phyloP scores from a whole-genome alignment of 2,797 vertebrate species.

The Leuciscus waleckii region DNA sequence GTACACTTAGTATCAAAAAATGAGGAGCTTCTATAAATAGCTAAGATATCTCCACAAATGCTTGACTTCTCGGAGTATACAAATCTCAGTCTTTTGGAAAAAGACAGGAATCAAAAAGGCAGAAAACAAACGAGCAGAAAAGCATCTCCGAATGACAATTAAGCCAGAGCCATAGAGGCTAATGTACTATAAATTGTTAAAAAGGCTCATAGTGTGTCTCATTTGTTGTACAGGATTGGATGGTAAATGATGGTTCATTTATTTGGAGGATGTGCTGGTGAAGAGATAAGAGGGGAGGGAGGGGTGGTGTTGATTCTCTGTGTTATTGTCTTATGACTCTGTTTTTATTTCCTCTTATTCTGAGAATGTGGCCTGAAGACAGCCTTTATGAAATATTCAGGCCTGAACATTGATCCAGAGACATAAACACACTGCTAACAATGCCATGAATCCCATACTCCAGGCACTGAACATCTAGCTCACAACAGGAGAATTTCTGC shows the following conservation, averaged over 20 bases:
- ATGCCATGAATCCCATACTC: slow-evolving; percentile 45
- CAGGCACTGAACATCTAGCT: slow-evolving; percentile 42
- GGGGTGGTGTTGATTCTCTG: slow-evolving; percentile 20
- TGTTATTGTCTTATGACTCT: slow-evolving; percentile 11
- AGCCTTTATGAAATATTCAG: slow-evolving; percentile 63
- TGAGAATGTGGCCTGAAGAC: slow-evolving; percentile 34
- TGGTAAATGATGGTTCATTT: slow-evolving; percentile 47
- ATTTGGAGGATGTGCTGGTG: slow-evolving; percentile 33
- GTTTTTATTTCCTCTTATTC: slow-evolving; percentile 19
- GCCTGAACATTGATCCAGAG: slow-evolving; percentile 53
- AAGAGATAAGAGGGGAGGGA: not conserved
- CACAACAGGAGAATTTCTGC: slow-evolving; percentile 23
- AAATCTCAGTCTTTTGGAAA: not conserved
- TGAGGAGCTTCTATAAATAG: slow-evolving; percentile 22
- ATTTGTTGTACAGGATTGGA: slow-evolving; percentile 39
- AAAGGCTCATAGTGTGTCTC: slow-evolving; percentile 23
- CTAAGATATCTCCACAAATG: not conserved
- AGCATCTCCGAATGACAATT: slow-evolving; percentile 46
- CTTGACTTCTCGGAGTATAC: not conserved
- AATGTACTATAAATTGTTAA: slow-evolving; percentile 46
- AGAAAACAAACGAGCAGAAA: slow-evolving; percentile 43
- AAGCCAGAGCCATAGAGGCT: slow-evolving; percentile 24
- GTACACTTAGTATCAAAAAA: not conserved
- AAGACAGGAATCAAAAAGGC: slow-evolving; percentile 32
- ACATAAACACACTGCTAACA: slow-evolving; percentile 60